Conservation (phyloP, 2,113 vertebrate species). For the Sclerurus mexicanus region DNA sequence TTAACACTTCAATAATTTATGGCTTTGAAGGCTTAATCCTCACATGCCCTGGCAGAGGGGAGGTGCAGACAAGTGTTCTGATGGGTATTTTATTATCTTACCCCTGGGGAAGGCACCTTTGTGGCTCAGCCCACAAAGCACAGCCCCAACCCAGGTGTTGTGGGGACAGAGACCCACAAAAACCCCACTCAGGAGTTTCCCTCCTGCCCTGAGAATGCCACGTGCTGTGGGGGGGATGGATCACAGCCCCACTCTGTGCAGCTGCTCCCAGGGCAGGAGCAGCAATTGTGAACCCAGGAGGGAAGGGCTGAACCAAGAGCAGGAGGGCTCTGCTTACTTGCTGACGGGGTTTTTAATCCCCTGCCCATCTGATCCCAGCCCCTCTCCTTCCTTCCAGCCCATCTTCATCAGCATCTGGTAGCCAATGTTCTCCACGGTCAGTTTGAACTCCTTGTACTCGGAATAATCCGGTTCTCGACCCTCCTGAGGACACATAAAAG, state of each 20-base stretch:
- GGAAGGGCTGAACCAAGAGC: neutral
- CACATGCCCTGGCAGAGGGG: neutral
- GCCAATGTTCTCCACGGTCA: slow-evolving; percentile 97
- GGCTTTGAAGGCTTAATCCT: neutral
- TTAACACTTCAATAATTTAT: neutral
- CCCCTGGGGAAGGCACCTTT: neutral
- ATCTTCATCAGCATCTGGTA: slow-evolving; percentile 99
- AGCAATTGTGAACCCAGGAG: neutral
- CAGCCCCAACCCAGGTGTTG: neutral
- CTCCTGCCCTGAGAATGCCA: too few relatives aligned
- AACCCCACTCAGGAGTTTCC: too few relatives aligned
- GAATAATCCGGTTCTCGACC: slow-evolving; percentile 96
- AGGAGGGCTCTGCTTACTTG: slow-evolving; percentile 78
- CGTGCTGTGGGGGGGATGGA: too few relatives aligned
- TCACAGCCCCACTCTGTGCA: neutral
- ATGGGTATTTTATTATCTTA: neutral
- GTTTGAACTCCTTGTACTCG: slow-evolving; percentile 97
- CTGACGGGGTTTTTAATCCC: slow-evolving; percentile 94
- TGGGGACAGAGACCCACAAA: too few relatives aligned
- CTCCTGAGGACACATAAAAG: slow-evolving; percentile 76
- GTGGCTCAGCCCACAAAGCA: neutral
- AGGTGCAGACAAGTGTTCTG: neutral
- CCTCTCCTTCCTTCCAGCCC: slow-evolving; percentile 98
- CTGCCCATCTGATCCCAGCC: slow-evolving; percentile 89
- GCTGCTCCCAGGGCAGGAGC: neutral